A percentile compares a stretch with the other conserved stretches of the same genome.
Evolutionary conservation across 2,113 vertebrate genomes (phyloP).

Genomic region (Proteles cristata): DNA sequence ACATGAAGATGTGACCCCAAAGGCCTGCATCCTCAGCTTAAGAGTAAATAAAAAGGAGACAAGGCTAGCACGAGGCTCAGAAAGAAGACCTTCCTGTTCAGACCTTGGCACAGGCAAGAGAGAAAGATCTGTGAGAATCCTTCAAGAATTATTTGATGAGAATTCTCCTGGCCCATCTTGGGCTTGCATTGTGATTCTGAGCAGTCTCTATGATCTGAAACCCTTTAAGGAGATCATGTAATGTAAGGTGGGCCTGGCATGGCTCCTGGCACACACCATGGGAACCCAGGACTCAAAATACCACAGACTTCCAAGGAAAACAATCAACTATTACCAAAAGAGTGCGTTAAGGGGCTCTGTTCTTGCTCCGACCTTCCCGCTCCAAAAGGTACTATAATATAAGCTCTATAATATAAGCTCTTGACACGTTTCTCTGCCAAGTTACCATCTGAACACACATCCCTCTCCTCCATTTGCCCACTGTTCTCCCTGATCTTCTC

Average conservation of each 20-base stretch:
- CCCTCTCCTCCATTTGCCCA: not conserved
- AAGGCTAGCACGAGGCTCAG: not conserved
- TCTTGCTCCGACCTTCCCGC: not conserved
- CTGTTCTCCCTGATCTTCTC: not conserved
- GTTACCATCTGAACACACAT: not conserved
- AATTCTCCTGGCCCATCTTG: not conserved
- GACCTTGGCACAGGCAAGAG: not conserved
- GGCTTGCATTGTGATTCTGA: not conserved
- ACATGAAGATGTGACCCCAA: not conserved
- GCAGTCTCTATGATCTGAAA: not conserved
- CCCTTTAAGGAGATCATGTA: not conserved
- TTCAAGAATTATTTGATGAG: not conserved
- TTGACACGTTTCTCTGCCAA: not conserved
- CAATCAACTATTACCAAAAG: not conserved
- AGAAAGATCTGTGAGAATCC: not conserved
- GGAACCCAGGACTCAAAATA: not conserved
- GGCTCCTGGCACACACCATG: not conserved
- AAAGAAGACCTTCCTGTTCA: not conserved
- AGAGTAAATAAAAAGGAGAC: not conserved
- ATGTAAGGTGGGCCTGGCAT: rapidly evolving
- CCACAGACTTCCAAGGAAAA: not conserved
- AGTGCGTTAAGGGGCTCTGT: not conserved
- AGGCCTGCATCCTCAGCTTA: not conserved
- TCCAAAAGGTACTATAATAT: not conserved
- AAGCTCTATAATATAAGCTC: no score